These are phyloP conservation scores for Phaenicophaeus curvirostris DNA, from an alignment of 2,797 vertebrate genomes.

Conservation along the genomic window DNA sequence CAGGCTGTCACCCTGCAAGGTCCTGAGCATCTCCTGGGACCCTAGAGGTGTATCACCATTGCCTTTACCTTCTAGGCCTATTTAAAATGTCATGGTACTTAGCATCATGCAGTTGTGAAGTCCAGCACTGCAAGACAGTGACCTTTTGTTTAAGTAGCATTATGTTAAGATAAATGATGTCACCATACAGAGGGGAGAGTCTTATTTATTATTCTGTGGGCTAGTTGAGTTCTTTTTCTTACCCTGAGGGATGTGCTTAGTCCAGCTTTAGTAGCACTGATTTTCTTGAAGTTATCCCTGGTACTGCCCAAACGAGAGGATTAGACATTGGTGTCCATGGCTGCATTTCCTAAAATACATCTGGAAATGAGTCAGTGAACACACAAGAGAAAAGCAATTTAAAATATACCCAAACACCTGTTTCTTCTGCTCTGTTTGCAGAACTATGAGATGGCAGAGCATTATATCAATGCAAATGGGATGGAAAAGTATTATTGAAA, in stretches of 20 bases:
- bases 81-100: not conserved
- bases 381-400: constrained; percentile 4
- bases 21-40: not conserved
- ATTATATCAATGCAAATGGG: constrained; percentile 7
- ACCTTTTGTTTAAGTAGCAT: not conserved
- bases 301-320: not conserved
- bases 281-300: not conserved
- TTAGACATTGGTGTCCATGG: not conserved
- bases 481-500: constrained; percentile 19
- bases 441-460: not conserved
- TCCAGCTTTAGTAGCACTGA: not conserved
- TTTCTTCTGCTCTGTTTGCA: not conserved
- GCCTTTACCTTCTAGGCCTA: not conserved
- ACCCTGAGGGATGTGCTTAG: not conserved
- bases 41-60: not conserved
- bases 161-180: not conserved
- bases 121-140: not conserved
- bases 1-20: not conserved
- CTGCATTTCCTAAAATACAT: not conserved
- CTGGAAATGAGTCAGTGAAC: not conserved
- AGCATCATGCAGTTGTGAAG: not conserved
- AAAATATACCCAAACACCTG: not conserved
- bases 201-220: not conserved
- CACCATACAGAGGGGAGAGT: not conserved
- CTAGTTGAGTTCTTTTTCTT: not conserved